These are phyloP conservation scores for Ridgeia piscesae DNA, from an alignment of 1,140 invertebrate genomes.

Conservation along the genomic window DNA sequence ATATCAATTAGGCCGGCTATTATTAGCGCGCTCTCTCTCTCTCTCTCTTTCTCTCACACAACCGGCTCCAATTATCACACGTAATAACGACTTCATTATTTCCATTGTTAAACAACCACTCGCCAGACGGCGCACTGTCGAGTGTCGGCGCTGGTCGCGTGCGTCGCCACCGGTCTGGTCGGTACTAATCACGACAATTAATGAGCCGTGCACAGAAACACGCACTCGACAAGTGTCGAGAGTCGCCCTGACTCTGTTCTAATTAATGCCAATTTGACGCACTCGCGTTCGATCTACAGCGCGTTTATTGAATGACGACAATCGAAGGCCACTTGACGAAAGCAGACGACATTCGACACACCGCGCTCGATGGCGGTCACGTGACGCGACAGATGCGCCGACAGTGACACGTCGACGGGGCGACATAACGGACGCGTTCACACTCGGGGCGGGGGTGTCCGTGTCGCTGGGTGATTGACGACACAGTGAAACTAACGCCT, in stretches of 20 bases:
- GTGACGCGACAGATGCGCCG: neutral
- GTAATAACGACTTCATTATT: slow-evolving; percentile 1
- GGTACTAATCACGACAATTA: neutral
- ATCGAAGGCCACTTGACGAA: neutral
- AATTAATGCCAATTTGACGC: slow-evolving; percentile 1
- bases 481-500: neutral
- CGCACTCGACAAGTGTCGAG: neutral
- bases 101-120: neutral
- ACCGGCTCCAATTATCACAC: neutral
- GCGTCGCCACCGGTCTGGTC: neutral
- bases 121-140: neutral
- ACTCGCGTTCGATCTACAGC: neutral
- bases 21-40: neutral
- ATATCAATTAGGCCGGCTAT: neutral
- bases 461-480: neutral
- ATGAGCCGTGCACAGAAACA: neutral
- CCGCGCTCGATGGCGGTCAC: neutral
- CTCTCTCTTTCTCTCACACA: no score
- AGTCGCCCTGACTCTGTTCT: neutral
- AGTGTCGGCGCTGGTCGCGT: neutral
- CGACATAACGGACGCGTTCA: neutral
- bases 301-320: slow-evolving; percentile 5
- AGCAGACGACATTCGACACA: neutral
- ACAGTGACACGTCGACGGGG: neutral
- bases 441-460: neutral